Base-by-base conservation (phyloP, 2,113 vertebrate species). In the Galeopterus variegatus region DNA sequence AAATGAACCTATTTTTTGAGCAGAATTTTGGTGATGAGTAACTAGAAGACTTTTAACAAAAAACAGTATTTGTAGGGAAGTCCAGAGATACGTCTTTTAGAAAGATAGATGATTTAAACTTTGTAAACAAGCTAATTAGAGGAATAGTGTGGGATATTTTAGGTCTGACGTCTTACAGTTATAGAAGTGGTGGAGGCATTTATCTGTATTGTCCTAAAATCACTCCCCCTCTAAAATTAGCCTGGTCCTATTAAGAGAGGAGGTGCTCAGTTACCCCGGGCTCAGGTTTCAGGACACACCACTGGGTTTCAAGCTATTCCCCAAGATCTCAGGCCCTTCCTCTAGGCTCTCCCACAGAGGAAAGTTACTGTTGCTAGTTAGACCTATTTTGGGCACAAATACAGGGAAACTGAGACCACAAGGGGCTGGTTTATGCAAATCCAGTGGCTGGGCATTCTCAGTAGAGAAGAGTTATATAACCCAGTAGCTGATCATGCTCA, bases 121-220 rank as follows among this genome's bases (percentile, higher is more conserved):
- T 67, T 90, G 73, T 70, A 95, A 96, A 88, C 84, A 90, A 87
- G 79, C 26, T 65, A 79, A 83, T 93, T 90, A 93, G 72, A 36
- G 33, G 41, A 77, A 52, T 64, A 58, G 60, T 72, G 56, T 65
- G 65, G 60, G 14, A 26, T 84, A 9, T 64, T 62, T 56, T 36
- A 17, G 31, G 41, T 77, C 41, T 84, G 28, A n/a, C 14, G 17
- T 45, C 88, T 92, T n/a, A 15, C 1, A 52, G 70, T 60, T 69
- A 7, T 0, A 24, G 24, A 60, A 31, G 26, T 56, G 13, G 23
- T 1, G 24, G 81, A 41, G 33, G 36, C 33, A n/a, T 50, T 76
- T 86, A 58, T 72, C 54, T 76, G 28, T 9, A 1, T 50, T 52
- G 52, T 72, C 26, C 62, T 62, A 28, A 90, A 94, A 33, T 21